These are phyloP conservation scores for Orussus abietinus DNA, from an alignment of 1,140 invertebrate species.

Conservation along the genomic window DNA sequence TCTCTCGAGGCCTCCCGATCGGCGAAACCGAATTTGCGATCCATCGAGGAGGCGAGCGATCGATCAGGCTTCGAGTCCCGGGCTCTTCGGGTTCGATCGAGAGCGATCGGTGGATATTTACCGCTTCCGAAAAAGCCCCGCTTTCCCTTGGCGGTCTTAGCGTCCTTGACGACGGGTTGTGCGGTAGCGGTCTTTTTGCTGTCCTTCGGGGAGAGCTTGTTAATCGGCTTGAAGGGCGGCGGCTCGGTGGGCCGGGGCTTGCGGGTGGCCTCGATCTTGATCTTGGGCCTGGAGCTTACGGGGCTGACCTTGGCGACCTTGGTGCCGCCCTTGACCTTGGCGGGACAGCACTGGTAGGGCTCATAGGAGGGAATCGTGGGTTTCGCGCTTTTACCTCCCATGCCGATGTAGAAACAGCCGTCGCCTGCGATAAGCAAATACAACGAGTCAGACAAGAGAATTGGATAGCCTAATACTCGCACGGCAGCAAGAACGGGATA, in stretches of 20 bases:
- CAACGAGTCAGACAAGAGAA: constrained; percentile 46
- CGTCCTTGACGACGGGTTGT: constrained; percentile 37
- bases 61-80: no score
- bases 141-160: constrained; percentile 62
- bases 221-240: constrained; percentile 46
- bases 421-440: constrained; percentile 72
- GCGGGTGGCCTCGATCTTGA: constrained; percentile 28
- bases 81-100: no score
- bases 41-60: no score
- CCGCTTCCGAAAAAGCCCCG: constrained; percentile 78
- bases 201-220: constrained; percentile 50
- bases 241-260: constrained; percentile 17
- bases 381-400: constrained; percentile 75
- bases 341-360: constrained; percentile 86
- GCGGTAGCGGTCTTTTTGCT: constrained; percentile 43
- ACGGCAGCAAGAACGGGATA: no score
- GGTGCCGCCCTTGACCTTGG: constrained; percentile 68
- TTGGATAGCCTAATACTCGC: constrained; percentile 29
- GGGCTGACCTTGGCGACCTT: constrained; percentile 67
- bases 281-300: constrained; percentile 26
- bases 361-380: constrained; percentile 73
- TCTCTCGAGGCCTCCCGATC: no score
- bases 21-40: no score
- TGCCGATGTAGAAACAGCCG: constrained; percentile 92
- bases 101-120: constrained; percentile 65